Conservation (phyloP, 2,113 vertebrate genomes). For the Onychostoma macrolepis region DNA sequence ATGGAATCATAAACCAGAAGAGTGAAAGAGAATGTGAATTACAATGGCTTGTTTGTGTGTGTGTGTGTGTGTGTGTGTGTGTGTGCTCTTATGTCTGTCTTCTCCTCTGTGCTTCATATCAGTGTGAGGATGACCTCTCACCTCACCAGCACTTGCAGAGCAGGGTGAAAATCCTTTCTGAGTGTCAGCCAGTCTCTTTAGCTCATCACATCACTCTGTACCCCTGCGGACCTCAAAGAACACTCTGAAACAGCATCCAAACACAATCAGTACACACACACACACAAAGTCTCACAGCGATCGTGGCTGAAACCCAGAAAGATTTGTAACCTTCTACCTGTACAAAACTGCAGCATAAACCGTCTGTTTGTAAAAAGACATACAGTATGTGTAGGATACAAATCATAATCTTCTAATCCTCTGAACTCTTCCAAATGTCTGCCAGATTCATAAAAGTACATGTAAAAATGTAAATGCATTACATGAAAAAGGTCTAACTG, state of each 20-base stretch:
- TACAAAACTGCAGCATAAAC: not conserved
- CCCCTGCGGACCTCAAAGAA: not conserved
- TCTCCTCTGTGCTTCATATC: conserved; percentile 11
- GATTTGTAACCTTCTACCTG: not conserved
- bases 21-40: conserved; percentile 8
- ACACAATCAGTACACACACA: conserved; percentile 23
- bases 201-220: conserved; percentile 5
- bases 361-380: not conserved
- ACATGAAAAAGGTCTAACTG: not conserved
- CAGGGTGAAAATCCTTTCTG: conserved; percentile 18
- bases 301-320: not conserved
- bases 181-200: conserved; percentile 25
- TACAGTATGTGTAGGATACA: not conserved
- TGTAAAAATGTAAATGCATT: not conserved
- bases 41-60: not conserved
- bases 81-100: not conserved
- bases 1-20: conserved; percentile 13
- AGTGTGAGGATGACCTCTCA: conserved; percentile 32
- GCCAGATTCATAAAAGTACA: not conserved
- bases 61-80: no score
- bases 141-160: conserved; percentile 18
- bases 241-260: conserved; percentile 13
- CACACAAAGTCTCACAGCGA: not conserved
- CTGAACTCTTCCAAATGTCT: not conserved
- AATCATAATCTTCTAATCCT: not conserved